Base-by-base conservation (phyloP, 2,888 invertebrate species). In the Orthosia gothica region DNA sequence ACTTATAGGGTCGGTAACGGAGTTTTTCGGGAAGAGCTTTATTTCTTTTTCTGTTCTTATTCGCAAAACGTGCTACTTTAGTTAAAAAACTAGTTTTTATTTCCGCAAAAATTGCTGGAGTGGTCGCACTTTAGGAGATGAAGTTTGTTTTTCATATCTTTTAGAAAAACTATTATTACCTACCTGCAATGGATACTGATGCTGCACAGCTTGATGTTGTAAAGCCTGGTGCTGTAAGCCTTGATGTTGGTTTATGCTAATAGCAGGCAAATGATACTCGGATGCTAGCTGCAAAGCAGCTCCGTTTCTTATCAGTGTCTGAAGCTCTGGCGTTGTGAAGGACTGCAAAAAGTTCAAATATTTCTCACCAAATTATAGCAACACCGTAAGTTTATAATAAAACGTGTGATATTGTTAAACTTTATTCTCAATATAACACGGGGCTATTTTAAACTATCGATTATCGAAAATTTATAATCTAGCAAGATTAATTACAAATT, bases 221-320 rank as follows among this genome's bases (percentile, higher is more conserved):
- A 84, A 20, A 5, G 54, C 47, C 95, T 91, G 63, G 96, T 85
- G 68, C 95, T 81, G 94, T 52, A 84, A 93, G 59, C 95, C 90
- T 40, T 95, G 94, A n/a, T 94, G 93, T 72, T 95, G 95, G 69
- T 95, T 91, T 50, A 97, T 84, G 66, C 95, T 80, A 91, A 95
- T 78, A 85, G 96, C 91, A 91, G 97, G 88, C 87, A 96, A 85
- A 85, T 97, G 88, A 69, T 92, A 94, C 49, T 95, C 95, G 0
- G 93, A 88, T 5, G 97, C 95, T 5, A 97, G 92, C 85, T 97
- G 96, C 16, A 95, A 88, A 2, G 94, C 89, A 72, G 94, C 93
- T n/a, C 95, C 94, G 64, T 94, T 94, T 76, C 93, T 92, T 12
- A 96, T 86, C 50, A 97, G 83, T 9, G 94, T 90, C 57, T 96